Evolutionary conservation across 1,140 invertebrate genomes (phyloP), one percentile per base, ranked within the genome.

Genomic region (Macrotrachela quadricornifera): DNA sequence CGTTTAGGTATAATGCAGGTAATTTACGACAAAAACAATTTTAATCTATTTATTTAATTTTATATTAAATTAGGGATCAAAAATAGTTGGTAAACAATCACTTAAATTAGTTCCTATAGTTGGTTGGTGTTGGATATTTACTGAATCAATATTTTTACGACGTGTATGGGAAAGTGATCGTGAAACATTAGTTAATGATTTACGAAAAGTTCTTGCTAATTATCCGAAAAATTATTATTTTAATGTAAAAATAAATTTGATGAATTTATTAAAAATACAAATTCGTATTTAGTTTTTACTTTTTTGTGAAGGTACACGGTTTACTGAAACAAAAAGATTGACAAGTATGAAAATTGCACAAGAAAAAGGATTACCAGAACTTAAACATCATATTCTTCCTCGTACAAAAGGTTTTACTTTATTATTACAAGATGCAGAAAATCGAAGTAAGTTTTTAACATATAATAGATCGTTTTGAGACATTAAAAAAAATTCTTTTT

Each of bases 221-320:
- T 88, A 91, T 74, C 68, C 68, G 10, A 61, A 63, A 17, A 56
- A 60, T 47, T 64, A 63, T 49, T 63, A 59, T 57, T 61, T 69
- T 42, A 67, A 62, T 16, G 66, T 67, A 58, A 63, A 64, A 8
- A 30, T 30, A n/a, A n/a, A 30, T 46, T 12, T 42, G 17, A 36
- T 15, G 15, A 10, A 14, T 14, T 14, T 48, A 6, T 48, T 14
- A 1, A 1, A 39, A 6, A 2, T 3, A 13, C 1, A 17, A 11
- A 10, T 18, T 41, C 39, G 21, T 37, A 47, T 47, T 47, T 18
- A 86, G 83, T 68, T 92, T 56, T 65, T 91, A 39, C 65, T 94
- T n/a, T 92, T 85, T 63, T 82, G 85, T 10, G 90, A 95, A 72
- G 90, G 90, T 9, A 95, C 90, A 1, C 74, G 90, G 37, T 91